phyloP scores from a whole-genome alignment of 2,888 invertebrate genomes.

The Amiota communis region DNA sequence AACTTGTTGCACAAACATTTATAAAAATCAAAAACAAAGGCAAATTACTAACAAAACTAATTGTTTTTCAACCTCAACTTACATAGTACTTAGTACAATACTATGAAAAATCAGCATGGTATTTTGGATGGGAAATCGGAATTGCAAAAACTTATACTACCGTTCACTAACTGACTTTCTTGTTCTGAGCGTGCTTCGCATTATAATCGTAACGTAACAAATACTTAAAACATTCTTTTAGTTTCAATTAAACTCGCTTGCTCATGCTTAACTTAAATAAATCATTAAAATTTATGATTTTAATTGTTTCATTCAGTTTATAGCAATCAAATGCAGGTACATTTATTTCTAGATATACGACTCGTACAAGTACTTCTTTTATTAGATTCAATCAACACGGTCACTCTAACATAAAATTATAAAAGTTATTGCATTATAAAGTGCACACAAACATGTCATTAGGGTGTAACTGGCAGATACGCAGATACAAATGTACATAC shows the following conservation, averaged over 20 bases:
- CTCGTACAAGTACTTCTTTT: background rate
- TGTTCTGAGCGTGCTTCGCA: no score
- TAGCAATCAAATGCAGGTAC: conserved; percentile 29
- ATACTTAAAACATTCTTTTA: no score
- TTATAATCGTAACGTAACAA: no score
- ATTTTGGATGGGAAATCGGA: no score
- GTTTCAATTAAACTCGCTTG: no score
- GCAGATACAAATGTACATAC: background rate
- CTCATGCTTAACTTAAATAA: conserved; percentile 51
- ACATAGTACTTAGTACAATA: background rate
- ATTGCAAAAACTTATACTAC: no score
- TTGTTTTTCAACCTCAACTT: conserved; percentile 6
- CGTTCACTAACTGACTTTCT: no score
- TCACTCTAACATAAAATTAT: conserved; percentile 61
- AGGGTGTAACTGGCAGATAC: conserved; percentile 48
- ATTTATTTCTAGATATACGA: conserved; percentile 1
- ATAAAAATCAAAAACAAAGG: background rate
- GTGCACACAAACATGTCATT: conserved; percentile 52
- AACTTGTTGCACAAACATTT: conserved; percentile 16
- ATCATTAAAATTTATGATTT: conserved; percentile 67
- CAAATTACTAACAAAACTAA: conserved; percentile 11
- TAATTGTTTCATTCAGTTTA: conserved; percentile 59
- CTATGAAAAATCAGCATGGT: no score
- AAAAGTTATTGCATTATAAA: conserved; percentile 51
- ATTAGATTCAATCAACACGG: conserved; percentile 57